Conservation (phyloP, 2,113 vertebrate species). For the Phyllostomus hastatus region DNA sequence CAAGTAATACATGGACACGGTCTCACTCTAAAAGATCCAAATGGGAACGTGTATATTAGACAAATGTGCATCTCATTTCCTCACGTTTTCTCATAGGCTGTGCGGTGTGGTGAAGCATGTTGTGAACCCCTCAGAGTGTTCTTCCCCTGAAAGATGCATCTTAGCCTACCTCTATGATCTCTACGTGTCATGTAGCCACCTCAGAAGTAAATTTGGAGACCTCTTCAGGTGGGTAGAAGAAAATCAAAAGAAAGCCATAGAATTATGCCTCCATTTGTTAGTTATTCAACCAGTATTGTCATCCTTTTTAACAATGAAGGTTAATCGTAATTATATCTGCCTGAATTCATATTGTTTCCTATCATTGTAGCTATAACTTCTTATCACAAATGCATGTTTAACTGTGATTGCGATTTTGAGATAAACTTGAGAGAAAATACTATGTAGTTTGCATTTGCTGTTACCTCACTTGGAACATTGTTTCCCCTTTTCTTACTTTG, state of each 20-base stretch:
- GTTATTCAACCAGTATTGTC: too few relatives aligned
- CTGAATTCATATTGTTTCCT: background rate
- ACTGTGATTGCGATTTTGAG: background rate
- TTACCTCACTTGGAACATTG: background rate
- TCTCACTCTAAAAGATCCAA: background rate
- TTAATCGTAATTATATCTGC: background rate
- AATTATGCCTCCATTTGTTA: background rate
- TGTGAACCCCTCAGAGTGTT: constrained; percentile 79
- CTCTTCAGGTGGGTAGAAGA: constrained; percentile 79
- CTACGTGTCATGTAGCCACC: constrained; percentile 81
- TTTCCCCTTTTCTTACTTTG: background rate
- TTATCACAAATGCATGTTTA: background rate
- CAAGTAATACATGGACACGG: background rate
- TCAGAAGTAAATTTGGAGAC: constrained; percentile 82
- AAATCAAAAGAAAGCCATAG: background rate
- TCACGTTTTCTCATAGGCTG: constrained; percentile 67
- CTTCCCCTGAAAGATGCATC: constrained; percentile 81
- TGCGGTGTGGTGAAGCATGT: constrained; percentile 83
- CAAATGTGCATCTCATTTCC: background rate
- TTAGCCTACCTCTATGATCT: constrained; percentile 81
- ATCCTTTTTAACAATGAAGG: background rate
- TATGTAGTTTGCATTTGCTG: background rate
- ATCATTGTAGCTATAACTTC: background rate
- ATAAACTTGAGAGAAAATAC: background rate
- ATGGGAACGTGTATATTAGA: too few relatives aligned